phyloP scores from a whole-genome alignment of 2,888 invertebrate species.

The Operophtera brumata region DNA sequence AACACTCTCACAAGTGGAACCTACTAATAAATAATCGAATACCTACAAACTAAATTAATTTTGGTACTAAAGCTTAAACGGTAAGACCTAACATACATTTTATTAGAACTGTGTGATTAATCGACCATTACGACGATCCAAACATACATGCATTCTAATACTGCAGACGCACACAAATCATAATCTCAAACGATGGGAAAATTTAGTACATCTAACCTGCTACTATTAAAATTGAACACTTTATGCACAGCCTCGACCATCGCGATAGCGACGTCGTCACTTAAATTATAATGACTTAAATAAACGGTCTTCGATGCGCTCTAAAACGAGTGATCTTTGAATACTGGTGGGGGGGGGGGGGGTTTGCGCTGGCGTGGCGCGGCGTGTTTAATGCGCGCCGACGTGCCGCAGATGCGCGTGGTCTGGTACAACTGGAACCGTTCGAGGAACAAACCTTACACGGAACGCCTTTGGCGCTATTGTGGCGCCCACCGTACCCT shows the following conservation, averaged over 20 bases:
- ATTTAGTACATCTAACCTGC: constrained; percentile 62
- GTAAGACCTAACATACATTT: constrained; percentile 47
- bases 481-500: constrained; percentile 92
- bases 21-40: constrained; percentile 76
- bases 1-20: constrained; percentile 60
- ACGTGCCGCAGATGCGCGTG: constrained; percentile 67
- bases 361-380: constrained; percentile 28
- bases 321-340: constrained; percentile 79
- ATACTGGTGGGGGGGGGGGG: constrained; percentile 81
- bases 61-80: constrained; percentile 72
- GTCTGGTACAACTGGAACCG: constrained; percentile 53
- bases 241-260: constrained; percentile 78
- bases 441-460: constrained; percentile 83
- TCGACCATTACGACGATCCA: constrained; percentile 53
- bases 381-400: constrained; percentile 58
- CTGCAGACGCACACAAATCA: constrained; percentile 64
- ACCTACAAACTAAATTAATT: constrained; percentile 62
- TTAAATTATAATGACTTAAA: constrained; percentile 67
- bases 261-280: constrained; percentile 67
- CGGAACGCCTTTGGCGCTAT: constrained; percentile 90
- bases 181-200: constrained; percentile 77
- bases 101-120: constrained; percentile 54
- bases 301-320: constrained; percentile 75
- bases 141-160: constrained; percentile 59
- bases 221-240: constrained; percentile 76